Base-by-base conservation (phyloP, 2,888 invertebrate genomes). In the Epinotia brunnichana region DNA sequence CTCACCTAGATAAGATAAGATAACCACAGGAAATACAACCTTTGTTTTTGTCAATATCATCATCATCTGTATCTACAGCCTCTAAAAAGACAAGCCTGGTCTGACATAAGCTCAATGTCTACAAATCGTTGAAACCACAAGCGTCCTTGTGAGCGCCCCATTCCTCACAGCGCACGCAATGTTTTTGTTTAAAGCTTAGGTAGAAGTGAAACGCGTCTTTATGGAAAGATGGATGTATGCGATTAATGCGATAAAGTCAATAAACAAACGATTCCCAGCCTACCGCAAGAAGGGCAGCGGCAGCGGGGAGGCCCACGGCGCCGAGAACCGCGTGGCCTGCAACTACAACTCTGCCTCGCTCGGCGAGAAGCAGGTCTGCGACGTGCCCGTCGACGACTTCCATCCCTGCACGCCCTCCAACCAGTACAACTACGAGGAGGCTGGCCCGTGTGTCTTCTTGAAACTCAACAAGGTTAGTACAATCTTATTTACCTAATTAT, bases 391-490 rank as follows among this genome's bases (percentile, higher is more conserved):
- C 66, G 90, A 94, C 68, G 91, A 94, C 71, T 97, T 97, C 93
- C 94, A 94, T 61, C 96, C 96, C 63, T 99, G 99, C 92, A 95
- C 96, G 74, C 93, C 95, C 73, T 94, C 94, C 44, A 95, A 96
- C 78, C 95, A 96, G 82, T 99, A 96, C 91, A 98, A 98, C 85
- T 99, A 96, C 90, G 95, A 96, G 78, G 94, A 95, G 79, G 97
- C 96, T 74, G 96, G 96, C 72, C 99, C 99, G 17, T 99, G 99
- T 90, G 97, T 99, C 87, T 96, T 99, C 93, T 95, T 99, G 79
- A 99, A 99, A 90, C 94, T 99, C 80, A 99, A 99, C 90, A 98
- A 97, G 96, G 98, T 98, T 90, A 19, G 15, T 4, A 29, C 41
- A 9, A 13, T 41, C 35, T 35, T 35, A 7, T 7, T 35, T 35